Conservation (phyloP, 2,797 vertebrate genomes). For the Phoeniculus purpureus region DNA sequence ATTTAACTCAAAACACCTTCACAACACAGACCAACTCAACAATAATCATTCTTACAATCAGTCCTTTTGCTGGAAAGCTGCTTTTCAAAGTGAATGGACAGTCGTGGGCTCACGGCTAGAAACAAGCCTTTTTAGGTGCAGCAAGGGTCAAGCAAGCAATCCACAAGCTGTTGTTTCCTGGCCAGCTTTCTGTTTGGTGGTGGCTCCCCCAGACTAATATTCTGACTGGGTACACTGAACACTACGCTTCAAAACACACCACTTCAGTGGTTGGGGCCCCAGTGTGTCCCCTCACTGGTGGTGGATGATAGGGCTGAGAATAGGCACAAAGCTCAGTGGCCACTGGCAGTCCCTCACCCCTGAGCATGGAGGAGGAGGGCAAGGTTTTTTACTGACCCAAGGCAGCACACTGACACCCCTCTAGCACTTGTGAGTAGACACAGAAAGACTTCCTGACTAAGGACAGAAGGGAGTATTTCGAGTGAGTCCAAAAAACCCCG, state of each 20-base stretch:
- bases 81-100: not conserved
- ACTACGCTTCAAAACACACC: not conserved
- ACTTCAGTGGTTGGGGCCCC: not conserved
- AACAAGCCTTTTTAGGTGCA: not conserved
- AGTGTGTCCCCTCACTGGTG: fast-evolving
- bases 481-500: not conserved
- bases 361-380: fast-evolving
- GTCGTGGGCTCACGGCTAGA: not conserved
- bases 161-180: not conserved
- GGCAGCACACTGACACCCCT: not conserved
- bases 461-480: not conserved
- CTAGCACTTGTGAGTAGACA: not conserved
- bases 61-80: not conserved
- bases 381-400: not conserved
- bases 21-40: slow-evolving; percentile 12
- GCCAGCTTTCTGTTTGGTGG: not conserved
- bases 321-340: fast-evolving
- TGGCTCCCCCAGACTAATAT: not conserved
- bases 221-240: not conserved
- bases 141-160: not conserved
- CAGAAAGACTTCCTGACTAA: not conserved
- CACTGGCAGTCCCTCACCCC: not conserved
- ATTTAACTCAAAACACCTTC: not conserved
- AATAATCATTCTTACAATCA: not conserved
- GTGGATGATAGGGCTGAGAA: not conserved